Evolutionary conservation across 2,113 vertebrate genomes (phyloP).

Genomic region (Megaleporinus macrocephalus): DNA sequence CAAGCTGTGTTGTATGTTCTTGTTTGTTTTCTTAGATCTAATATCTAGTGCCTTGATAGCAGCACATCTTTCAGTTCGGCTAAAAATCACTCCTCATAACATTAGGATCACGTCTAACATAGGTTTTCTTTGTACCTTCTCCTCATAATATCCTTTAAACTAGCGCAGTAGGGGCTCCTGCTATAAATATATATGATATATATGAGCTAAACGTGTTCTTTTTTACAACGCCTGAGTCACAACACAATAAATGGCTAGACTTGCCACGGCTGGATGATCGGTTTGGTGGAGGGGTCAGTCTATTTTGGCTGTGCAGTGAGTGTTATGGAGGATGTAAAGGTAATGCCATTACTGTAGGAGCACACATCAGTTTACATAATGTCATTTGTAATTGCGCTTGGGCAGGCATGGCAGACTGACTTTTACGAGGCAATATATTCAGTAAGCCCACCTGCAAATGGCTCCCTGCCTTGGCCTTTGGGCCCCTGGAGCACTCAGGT

Average conservation of each 20-base stretch:
- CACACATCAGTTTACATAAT: conserved; percentile 62
- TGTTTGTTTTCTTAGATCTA: too few species aligned
- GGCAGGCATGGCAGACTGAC: conserved; percentile 58
- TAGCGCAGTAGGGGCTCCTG: too few species aligned
- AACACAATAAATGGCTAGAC: background rate
- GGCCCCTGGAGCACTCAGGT: conserved; percentile 49
- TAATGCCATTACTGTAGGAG: conserved; percentile 54
- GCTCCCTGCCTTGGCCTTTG: conserved; percentile 55
- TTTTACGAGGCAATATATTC: conserved; percentile 65
- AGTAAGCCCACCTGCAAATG: conserved; percentile 58
- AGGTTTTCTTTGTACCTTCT: too few species aligned
- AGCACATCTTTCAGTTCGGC: too few species aligned
- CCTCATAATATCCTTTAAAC: too few species aligned
- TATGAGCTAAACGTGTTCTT: too few species aligned
- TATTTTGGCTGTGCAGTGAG: conserved; percentile 36
- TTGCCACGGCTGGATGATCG: conserved; percentile 43
- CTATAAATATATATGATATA: too few species aligned
- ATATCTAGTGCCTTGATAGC: too few species aligned
- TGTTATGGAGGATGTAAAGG: conserved; percentile 36
- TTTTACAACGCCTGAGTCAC: too few species aligned
- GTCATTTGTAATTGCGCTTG: conserved; percentile 62
- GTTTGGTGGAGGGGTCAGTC: conserved; percentile 22
- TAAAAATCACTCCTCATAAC: too few species aligned
- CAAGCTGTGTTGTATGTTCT: too few species aligned
- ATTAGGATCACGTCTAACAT: too few species aligned